phyloP scores from a whole-genome alignment of 2,113 vertebrate species.

The Corythoichthys haematopterus region DNA sequence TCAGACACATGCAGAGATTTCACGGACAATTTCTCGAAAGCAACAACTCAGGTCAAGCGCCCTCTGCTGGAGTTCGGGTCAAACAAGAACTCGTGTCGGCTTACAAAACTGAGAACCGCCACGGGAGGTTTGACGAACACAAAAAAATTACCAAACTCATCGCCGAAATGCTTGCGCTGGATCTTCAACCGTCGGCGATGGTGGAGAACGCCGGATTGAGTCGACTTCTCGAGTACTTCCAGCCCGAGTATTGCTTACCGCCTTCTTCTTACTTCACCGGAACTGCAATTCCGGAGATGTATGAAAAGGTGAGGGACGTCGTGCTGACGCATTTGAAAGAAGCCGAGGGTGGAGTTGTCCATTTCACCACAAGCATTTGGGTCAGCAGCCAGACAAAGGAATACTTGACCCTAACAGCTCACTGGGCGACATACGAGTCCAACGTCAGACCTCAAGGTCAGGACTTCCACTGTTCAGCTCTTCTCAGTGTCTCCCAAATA shows the following conservation, averaged over 20 bases:
- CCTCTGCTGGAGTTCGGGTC: slow-evolving; percentile 67
- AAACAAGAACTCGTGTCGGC: slow-evolving; percentile 74
- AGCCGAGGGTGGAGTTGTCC: slow-evolving; percentile 86
- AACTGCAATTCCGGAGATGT: slow-evolving; percentile 95
- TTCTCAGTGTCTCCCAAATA: slow-evolving; percentile 86
- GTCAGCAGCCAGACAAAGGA: slow-evolving; percentile 91
- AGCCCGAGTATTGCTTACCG: slow-evolving; percentile 90
- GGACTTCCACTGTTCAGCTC: slow-evolving; percentile 90
- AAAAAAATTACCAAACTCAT: slow-evolving; percentile 95
- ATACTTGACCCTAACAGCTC: slow-evolving; percentile 90
- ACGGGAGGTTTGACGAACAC: slow-evolving; percentile 82
- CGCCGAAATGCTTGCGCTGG: slow-evolving; percentile 97
- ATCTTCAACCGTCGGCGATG: slow-evolving; percentile 93
- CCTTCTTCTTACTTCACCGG: slow-evolving; percentile 89
- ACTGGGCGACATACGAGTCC: slow-evolving; percentile 91
- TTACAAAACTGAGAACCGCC: slow-evolving; percentile 67
- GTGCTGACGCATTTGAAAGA: slow-evolving; percentile 87
- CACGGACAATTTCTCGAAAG: slow-evolving; percentile 84
- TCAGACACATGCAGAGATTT: slow-evolving; percentile 92
- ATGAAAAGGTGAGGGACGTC: slow-evolving; percentile 85
- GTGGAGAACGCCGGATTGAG: slow-evolving; percentile 90
- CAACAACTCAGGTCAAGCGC: slow-evolving; percentile 77
- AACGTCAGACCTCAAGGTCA: slow-evolving; percentile 81
- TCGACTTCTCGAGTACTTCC: slow-evolving; percentile 89
- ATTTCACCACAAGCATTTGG: slow-evolving; percentile 95